phyloP scores from a whole-genome alignment of 2,888 invertebrate species.

The Dione vanillae region DNA sequence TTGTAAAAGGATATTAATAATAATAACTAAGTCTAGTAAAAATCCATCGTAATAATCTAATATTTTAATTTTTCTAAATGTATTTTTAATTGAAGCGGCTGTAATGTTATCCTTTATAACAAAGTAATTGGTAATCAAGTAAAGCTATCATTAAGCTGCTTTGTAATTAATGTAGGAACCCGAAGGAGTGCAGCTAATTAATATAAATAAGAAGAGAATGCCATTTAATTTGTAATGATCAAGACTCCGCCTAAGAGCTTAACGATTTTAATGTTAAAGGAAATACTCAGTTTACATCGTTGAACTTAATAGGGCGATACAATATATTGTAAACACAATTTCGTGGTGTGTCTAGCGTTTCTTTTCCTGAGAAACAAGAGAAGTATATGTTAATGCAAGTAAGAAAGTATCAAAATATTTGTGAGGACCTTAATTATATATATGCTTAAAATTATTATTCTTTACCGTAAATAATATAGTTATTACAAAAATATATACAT shows the following conservation, averaged over 20 bases:
- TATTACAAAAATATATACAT: no score
- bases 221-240: conserved; percentile 33
- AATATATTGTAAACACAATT: background rate
- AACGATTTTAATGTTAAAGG: conserved; percentile 12
- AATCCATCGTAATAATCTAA: no score
- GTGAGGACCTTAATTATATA: no score
- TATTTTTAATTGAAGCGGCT: background rate
- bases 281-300: conserved; percentile 8
- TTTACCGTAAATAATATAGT: no score
- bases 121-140: background rate
- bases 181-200: conserved; percentile 22
- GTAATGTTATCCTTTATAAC: background rate
- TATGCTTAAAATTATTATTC: no score
- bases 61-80: no score
- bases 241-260: conserved; percentile 18
- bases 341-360: background rate
- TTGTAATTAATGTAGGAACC: background rate
- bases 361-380: no score
- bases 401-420: no score
- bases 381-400: no score
- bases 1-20: no score
- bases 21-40: no score
- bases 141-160: conserved; percentile 16
- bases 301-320: background rate
- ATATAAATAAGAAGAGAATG: conserved; percentile 7